These are phyloP conservation scores for Brachyptera risi DNA, from an alignment of 2,888 invertebrate genomes.

Conservation along the genomic window DNA sequence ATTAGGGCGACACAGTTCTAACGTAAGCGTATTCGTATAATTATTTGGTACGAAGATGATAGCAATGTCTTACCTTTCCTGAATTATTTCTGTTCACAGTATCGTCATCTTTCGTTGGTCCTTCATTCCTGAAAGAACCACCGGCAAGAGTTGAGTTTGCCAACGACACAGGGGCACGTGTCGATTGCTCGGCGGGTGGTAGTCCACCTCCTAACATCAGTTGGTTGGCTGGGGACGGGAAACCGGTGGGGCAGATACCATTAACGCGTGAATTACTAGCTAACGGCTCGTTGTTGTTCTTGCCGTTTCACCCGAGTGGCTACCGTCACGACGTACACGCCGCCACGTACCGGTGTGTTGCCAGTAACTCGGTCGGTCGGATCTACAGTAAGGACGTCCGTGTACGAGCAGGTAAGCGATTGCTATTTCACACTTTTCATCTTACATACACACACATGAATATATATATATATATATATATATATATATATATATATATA, in stretches of 20 bases:
- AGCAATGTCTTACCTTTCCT: too few relatives aligned
- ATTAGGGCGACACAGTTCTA: too few relatives aligned
- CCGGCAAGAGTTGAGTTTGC: conserved; percentile 39
- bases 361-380: conserved; percentile 38
- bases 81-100: conserved; percentile 21
- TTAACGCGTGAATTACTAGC: conserved; percentile 36
- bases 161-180: conserved; percentile 38
- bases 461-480: too few relatives aligned
- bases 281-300: conserved; percentile 38
- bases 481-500: too few relatives aligned
- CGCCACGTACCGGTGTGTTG: conserved; percentile 38
- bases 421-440: too few relatives aligned
- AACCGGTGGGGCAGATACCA: conserved; percentile 35
- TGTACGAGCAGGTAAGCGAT: conserved; percentile 38
- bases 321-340: conserved; percentile 41
- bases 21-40: too few relatives aligned
- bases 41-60: too few relatives aligned
- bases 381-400: conserved; percentile 39
- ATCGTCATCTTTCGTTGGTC: conserved; percentile 33
- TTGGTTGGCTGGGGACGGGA: conserved; percentile 38
- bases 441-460: too few relatives aligned
- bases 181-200: conserved; percentile 39
- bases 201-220: conserved; percentile 36
- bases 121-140: conserved; percentile 38
- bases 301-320: conserved; percentile 38